Evolutionary conservation across 1,140 invertebrate species (phyloP), one percentile per base, ranked within the genome.

Genomic region (Drosophila kohkoa): DNA sequence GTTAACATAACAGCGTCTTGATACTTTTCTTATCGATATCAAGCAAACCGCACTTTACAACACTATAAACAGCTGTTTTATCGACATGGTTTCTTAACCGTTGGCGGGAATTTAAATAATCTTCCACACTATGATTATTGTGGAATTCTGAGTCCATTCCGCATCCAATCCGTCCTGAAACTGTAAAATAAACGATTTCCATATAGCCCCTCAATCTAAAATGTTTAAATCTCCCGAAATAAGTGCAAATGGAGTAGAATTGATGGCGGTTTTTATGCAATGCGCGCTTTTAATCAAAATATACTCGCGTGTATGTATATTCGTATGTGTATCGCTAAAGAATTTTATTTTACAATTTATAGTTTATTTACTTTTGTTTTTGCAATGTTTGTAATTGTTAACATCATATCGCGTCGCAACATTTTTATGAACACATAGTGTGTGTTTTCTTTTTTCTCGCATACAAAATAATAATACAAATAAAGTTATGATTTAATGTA

Each of bases 381-480:
- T 88, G 60, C 38, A 54, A 16, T 65, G 38, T 65, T 77, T 77
- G 72, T 88, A 75, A 54, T 80, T 64, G 65, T 67, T 69, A 83
- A 75, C 78, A 77, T 76, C 78, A 77, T 76, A 75, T 67, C 54
- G 76, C 73, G 68, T 73, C 70, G 80, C 80, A 88, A 88, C 72
- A 59, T 80, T 80, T 68, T 68, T 59, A 69, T 87, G 83, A 87
- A 88, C 83, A 88, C 83, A 87, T 67, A 60, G 62, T 41, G 76
- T 82, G 75, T 82, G 43, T 82, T 81, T 86, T 54, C 46, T 60
- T 67, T 57, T 71, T 51, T 25, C 20, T 25, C 15, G 83, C 73
- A 77, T 88, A 88, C 66, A 77, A 88, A 87, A 83, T 83, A 83
- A 83, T 82, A 87, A 83, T 88, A 87, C 80, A 88, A 82, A 88